phyloP scores from a whole-genome alignment of 2,888 invertebrate genomes.

The Apotomis turbidana region DNA sequence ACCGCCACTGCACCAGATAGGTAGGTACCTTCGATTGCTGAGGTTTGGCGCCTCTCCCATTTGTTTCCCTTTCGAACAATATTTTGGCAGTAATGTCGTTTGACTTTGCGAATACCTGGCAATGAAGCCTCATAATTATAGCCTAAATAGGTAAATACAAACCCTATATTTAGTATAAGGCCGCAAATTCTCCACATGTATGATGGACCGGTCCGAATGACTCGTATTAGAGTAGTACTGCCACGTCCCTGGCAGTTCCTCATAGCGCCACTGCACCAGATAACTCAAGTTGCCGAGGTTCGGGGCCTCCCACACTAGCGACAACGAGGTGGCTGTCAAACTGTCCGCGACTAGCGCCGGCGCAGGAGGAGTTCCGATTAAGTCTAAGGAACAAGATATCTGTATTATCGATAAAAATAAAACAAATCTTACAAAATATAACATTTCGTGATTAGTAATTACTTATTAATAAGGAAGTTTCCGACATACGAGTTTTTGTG shows the following conservation, averaged over 20 bases:
- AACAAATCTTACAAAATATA: too few species aligned
- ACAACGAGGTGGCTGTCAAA: slow-evolving; percentile 89
- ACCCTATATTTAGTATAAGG: slow-evolving; percentile 96
- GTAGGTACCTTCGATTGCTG: too few species aligned
- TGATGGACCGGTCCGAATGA: slow-evolving; percentile 86
- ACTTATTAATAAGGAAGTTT: too few species aligned
- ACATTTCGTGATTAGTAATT: too few species aligned
- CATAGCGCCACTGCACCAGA: slow-evolving; percentile 90
- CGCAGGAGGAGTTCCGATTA: slow-evolving; percentile 88
- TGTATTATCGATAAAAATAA: too few species aligned
- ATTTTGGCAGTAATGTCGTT: too few species aligned
- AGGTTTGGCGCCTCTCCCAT: too few species aligned
- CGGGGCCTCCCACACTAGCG: slow-evolving; percentile 90
- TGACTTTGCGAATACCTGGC: too few species aligned
- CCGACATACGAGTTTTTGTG: too few species aligned
- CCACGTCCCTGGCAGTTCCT: slow-evolving; percentile 89
- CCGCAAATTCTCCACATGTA: slow-evolving; percentile 89
- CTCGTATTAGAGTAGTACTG: slow-evolving; percentile 91
- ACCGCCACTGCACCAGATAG: too few species aligned
- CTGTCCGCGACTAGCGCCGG: slow-evolving; percentile 92
- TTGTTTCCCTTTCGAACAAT: too few species aligned
- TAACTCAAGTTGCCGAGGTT: slow-evolving; percentile 83
- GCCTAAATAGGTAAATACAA: slow-evolving; percentile 53
- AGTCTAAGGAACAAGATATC: slow-evolving; percentile 63
- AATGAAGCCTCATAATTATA: background rate